phyloP scores from a whole-genome alignment of 1,140 invertebrate genomes.

The Drosophila tristis region DNA sequence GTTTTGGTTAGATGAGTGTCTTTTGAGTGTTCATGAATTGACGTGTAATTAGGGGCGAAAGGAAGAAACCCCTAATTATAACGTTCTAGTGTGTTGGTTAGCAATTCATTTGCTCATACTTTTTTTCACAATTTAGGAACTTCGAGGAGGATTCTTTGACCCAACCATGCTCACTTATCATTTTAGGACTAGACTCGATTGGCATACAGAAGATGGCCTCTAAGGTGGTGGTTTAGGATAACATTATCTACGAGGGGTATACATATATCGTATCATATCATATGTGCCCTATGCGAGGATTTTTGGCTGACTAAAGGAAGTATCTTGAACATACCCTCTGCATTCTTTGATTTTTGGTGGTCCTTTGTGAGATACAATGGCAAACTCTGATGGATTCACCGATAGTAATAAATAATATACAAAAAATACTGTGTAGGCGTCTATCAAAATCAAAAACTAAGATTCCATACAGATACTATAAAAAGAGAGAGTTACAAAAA shows the following conservation, averaged over 20 bases:
- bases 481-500: conserved; percentile 23
- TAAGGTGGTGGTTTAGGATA: conserved; percentile 30
- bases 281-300: conserved; percentile 48
- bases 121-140: conserved; percentile 44
- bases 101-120: conserved; percentile 11
- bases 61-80: too few species aligned
- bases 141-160: conserved; percentile 18
- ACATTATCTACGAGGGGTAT: conserved; percentile 6
- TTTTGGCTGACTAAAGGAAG: conserved; percentile 48
- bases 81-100: not conserved
- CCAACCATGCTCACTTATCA: conserved; percentile 39
- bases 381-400: conserved; percentile 27
- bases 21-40: too few species aligned
- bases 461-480: conserved; percentile 32
- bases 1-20: too few species aligned
- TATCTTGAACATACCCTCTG: conserved; percentile 5
- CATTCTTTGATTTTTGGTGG: conserved; percentile 31
- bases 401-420: conserved; percentile 54
- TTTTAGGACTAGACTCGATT: conserved; percentile 57
- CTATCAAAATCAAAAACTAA: conserved; percentile 43
- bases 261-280: not conserved
- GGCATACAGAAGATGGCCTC: conserved; percentile 48
- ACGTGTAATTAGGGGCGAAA: too few species aligned
- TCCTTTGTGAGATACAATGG: conserved; percentile 59
- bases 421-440: conserved; percentile 71